Evolutionary conservation across 2,797 vertebrate genomes (phyloP).

Genomic region (Perodicticus potto): DNA sequence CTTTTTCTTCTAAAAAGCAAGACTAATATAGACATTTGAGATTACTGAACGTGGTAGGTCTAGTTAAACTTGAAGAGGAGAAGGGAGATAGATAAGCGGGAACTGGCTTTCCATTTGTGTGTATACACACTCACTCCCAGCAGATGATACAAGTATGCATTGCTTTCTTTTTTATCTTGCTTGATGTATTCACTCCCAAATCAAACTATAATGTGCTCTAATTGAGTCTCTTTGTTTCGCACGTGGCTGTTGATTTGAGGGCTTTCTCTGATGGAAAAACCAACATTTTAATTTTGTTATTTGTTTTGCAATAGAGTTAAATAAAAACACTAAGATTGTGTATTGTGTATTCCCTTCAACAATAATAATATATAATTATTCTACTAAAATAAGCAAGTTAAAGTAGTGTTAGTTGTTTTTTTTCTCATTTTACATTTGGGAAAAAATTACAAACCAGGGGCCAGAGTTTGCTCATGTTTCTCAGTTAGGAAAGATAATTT

Average conservation of each 20-base stretch:
- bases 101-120: constrained; percentile 46
- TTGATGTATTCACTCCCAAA: constrained; percentile 76
- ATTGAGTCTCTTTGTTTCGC: constrained; percentile 83
- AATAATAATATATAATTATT: constrained; percentile 83
- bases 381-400: constrained; percentile 81
- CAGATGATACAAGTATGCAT: background rate
- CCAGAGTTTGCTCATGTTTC: constrained; percentile 67
- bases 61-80: constrained; percentile 15
- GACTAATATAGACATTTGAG: background rate
- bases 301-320: constrained; percentile 76
- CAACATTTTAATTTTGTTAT: constrained; percentile 82
- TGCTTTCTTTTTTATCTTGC: background rate
- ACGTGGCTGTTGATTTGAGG: constrained; percentile 81
- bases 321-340: constrained; percentile 79
- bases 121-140: background rate
- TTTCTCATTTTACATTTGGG: constrained; percentile 67
- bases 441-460: constrained; percentile 60
- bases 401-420: constrained; percentile 73
- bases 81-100: background rate
- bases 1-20: constrained; percentile 36
- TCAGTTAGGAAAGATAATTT: constrained; percentile 63
- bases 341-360: constrained; percentile 80
- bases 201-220: constrained; percentile 78
- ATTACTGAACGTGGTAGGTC: background rate
- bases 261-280: constrained; percentile 73